Base-by-base conservation (phyloP, 2,113 vertebrate genomes). In the Xyrauchen texanus region DNA sequence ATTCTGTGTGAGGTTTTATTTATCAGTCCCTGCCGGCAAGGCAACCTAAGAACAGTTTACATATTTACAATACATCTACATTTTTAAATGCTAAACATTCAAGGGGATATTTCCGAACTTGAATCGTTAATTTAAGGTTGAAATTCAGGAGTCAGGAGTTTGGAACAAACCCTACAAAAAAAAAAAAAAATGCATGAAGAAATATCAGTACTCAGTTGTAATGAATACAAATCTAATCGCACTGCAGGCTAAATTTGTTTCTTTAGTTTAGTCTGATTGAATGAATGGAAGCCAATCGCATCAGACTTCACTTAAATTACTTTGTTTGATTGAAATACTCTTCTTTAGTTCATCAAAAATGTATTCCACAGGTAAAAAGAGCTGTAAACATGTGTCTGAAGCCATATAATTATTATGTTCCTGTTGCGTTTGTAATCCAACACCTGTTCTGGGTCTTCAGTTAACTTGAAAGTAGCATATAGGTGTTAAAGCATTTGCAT, bases 311-410 rank as follows among this genome's bases (percentile, higher is more conserved):
- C 21, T 34, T 34, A 34, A 34, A 34, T 53, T 53, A 53, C 10
- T 34, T 77, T 64, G 6, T 69, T 8, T 13, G 42, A 66, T 66
- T 9, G 62, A 21, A 77, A 66, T 55, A 60, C 58, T 68, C n/a
- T 42, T 2, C 52, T 45, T 8, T 44, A 4, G 11, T 46, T 63
- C 46, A 45, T 70, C 42, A 46, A 34, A 51, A 64, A 79, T 82
- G 63, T 83, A 81, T 86, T 83, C 87, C 84, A 84, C 71, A 49
- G 10, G 77, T 78, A 78, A 63, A 77, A 88, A 88, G 79, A n/a
- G 77, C 89, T 84, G 88, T 89, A 92, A 91, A 90, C 91, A 92
- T 88, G 91, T 92, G 90, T 92, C 89, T 86, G 87, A 91, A 91
- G 89, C 91, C 91, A 92, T 92, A 88, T 82, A 84, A 86, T 84